Percentiles rank a stretch among this genome's conserved stretches.
Evolutionary conservation across 2,797 vertebrate genomes (phyloP).

Genomic region (Hapalemur alaotrensis): DNA sequence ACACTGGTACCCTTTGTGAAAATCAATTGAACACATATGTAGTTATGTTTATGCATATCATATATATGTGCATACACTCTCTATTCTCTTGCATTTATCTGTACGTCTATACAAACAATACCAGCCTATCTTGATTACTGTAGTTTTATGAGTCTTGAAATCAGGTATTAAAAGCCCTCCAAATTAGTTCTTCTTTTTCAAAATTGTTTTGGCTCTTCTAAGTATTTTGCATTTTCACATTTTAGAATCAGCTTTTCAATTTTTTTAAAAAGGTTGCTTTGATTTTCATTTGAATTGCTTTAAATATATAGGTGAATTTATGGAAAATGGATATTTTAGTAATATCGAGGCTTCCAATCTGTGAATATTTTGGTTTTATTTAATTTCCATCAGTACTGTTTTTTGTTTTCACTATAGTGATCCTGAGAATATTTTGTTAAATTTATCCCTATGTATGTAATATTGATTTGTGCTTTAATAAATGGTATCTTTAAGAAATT

Average conservation of each 20-base stretch:
- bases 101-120: background rate
- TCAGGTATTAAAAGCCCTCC: background rate
- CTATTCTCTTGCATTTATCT: background rate
- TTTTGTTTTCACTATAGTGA: background rate
- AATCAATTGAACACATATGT: background rate
- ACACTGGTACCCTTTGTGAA: background rate
- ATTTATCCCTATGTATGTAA: background rate
- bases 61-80: background rate
- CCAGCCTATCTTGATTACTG: background rate
- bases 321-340: background rate
- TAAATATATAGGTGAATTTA: background rate
- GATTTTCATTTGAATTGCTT: background rate
- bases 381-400: background rate
- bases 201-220: background rate
- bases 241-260: background rate
- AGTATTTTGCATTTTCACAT: background rate
- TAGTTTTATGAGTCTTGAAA: background rate
- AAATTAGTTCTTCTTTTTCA: background rate
- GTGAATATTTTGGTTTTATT: background rate
- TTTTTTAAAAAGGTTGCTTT: background rate
- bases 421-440: background rate
- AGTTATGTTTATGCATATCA: background rate
- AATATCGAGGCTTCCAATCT: background rate
- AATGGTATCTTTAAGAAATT: background rate
- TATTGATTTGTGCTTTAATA: background rate